Evolutionary conservation across 2,888 invertebrate species (phyloP).

Genomic region (Ptychoptera contaminata): DNA sequence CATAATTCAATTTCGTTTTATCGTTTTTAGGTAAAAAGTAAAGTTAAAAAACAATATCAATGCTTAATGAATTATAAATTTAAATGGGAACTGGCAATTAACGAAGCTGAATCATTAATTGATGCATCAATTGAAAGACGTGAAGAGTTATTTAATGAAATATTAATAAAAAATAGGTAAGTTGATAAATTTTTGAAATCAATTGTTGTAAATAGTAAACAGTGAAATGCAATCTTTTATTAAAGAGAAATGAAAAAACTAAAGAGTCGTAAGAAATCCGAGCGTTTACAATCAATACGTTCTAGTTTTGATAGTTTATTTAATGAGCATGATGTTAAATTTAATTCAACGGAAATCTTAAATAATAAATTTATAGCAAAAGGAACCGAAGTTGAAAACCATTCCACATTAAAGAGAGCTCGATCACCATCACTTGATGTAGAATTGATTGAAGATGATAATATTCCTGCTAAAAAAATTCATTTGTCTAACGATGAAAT

Average conservation of each 20-base stretch:
- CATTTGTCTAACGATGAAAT: too few species aligned
- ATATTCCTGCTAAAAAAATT: too few species aligned
- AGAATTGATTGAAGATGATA: too few species aligned
- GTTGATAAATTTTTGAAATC: conserved; percentile 3
- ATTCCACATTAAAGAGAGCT: too few species aligned
- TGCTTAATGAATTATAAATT: conserved; percentile 12
- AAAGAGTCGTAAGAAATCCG: too few species aligned
- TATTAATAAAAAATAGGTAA: conserved; percentile 21
- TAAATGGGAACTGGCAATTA: conserved; percentile 55
- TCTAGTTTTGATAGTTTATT: too few species aligned
- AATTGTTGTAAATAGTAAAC: neutral
- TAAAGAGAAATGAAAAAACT: neutral
- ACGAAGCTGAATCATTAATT: conserved; percentile 55
- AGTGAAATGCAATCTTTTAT: neutral
- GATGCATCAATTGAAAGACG: conserved; percentile 39
- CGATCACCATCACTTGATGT: too few species aligned
- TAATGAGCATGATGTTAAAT: too few species aligned
- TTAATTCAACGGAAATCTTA: too few species aligned
- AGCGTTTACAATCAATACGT: too few species aligned
- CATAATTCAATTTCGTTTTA: neutral
- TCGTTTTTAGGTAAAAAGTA: neutral
- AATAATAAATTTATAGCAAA: too few species aligned
- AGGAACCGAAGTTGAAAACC: too few species aligned
- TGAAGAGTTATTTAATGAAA: conserved; percentile 29
- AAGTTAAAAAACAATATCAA: neutral